Conservation (phyloP, 2,888 invertebrate species). For the Agrochola litura region DNA sequence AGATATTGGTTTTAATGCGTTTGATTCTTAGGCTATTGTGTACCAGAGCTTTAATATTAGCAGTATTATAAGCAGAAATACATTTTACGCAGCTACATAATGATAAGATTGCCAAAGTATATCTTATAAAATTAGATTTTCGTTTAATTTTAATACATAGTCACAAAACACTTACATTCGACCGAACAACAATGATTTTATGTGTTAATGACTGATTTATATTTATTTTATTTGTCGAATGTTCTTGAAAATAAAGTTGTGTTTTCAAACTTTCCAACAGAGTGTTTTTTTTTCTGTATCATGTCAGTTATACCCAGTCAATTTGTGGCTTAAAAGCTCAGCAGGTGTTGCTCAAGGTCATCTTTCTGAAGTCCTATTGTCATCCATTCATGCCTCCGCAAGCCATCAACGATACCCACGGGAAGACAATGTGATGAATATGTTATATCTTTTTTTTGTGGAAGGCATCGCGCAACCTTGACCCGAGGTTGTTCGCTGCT, state of each 20-base stretch:
- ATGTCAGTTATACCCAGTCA: background rate
- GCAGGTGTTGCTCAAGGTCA: background rate
- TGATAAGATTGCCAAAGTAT: slow-evolving; percentile 61
- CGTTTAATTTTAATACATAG: slow-evolving; percentile 36
- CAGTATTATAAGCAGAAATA: slow-evolving; percentile 57
- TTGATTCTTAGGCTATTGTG: slow-evolving; percentile 17
- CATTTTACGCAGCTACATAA: slow-evolving; percentile 36
- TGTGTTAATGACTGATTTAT: slow-evolving; percentile 67
- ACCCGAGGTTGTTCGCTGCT: background rate
- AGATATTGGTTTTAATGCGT: background rate
- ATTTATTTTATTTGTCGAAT: slow-evolving; percentile 60
- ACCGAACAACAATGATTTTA: slow-evolving; percentile 56
- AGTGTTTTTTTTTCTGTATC: slow-evolving; percentile 52
- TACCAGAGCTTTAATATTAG: slow-evolving; percentile 13
- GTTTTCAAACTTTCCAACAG: slow-evolving; percentile 64
- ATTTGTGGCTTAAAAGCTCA: background rate
- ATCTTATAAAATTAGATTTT: slow-evolving; percentile 47
- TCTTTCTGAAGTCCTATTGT: background rate
- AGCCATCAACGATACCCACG: background rate
- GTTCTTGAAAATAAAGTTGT: slow-evolving; percentile 64
- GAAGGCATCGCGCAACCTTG: background rate
- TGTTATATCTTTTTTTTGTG: background rate
- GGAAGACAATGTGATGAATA: background rate
- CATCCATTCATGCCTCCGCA: background rate
- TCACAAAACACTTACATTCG: slow-evolving; percentile 53